phyloP scores from a whole-genome alignment of 2,888 invertebrate genomes.

The Diplazon laetatorius region DNA sequence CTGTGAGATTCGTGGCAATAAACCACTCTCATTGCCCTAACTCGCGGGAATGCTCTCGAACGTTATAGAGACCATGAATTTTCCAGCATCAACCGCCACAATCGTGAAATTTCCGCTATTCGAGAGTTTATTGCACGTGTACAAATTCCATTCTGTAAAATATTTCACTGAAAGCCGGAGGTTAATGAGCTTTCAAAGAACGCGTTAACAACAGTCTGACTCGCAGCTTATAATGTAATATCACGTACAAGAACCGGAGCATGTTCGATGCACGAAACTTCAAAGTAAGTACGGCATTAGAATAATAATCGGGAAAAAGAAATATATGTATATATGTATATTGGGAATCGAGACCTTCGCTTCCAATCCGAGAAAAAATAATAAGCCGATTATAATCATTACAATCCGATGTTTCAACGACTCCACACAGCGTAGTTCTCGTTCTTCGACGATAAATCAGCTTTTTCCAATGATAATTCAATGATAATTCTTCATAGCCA shows the following conservation, averaged over 20 bases:
- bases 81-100: not conserved
- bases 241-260: not conserved
- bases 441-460: not conserved
- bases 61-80: not conserved
- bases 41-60: not conserved
- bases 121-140: not conserved
- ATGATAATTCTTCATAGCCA: not conserved
- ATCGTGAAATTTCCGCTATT: not conserved
- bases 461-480: not conserved
- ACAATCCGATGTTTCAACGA: not conserved
- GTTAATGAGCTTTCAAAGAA: not conserved
- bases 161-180: not conserved
- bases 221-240: not conserved
- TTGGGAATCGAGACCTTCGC: not conserved
- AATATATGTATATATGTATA: no score
- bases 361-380: not conserved
- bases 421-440: no score
- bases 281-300: not conserved
- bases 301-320: not conserved
- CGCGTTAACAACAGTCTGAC: constrained; percentile 4
- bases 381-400: not conserved
- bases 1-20: not conserved
- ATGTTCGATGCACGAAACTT: not conserved
- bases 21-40: not conserved
- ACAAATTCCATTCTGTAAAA: constrained; percentile 6